Conservation (phyloP, 2,797 vertebrate species). For the Linurgus olivaceus region DNA sequence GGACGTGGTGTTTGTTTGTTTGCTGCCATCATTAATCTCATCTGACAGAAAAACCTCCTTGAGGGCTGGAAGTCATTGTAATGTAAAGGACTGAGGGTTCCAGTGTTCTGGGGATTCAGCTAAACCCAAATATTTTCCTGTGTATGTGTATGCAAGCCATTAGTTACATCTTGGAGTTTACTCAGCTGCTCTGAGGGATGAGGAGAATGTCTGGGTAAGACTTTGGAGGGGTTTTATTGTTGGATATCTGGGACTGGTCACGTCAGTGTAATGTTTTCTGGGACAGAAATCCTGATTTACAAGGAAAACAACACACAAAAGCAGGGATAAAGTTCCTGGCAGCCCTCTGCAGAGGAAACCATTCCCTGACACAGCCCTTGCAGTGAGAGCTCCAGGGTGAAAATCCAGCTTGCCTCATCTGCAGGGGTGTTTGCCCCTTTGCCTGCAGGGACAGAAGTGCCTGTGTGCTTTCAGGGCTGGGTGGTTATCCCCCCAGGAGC, state of each 20-base stretch:
- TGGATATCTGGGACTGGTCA: background rate
- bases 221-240: background rate
- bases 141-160: background rate
- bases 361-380: background rate
- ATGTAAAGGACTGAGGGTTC: background rate
- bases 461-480: background rate
- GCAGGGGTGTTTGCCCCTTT: background rate
- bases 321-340: constrained; percentile 34
- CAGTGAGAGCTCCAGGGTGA: background rate
- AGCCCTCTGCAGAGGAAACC: background rate
- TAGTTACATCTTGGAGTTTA: background rate
- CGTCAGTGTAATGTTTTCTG: background rate
- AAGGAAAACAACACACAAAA: constrained; percentile 24
- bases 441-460: background rate
- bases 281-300: background rate
- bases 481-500: background rate
- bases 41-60: background rate
- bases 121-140: constrained; percentile 27
- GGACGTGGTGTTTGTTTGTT: background rate
- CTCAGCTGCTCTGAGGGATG: constrained; percentile 8
- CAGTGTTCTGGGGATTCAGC: background rate
- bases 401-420: background rate
- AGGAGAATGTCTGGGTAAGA: background rate
- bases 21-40: background rate
- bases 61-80: background rate